Conservation (phyloP, 2,797 vertebrate genomes). For the Acanthurus tractus region DNA sequence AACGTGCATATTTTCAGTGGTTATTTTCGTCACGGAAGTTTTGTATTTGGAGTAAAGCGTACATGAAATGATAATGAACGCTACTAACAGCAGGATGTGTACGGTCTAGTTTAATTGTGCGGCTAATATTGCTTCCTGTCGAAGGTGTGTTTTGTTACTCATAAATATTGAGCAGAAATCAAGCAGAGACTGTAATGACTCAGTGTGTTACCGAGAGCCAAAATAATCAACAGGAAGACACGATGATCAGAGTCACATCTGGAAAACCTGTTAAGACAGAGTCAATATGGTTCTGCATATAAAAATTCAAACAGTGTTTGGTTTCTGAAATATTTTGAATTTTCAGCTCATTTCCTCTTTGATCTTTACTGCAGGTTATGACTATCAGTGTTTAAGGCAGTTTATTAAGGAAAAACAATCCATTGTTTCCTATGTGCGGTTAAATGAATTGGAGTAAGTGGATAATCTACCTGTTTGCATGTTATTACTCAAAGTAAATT, state of each 20-base stretch:
- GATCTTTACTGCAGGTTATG: constrained; percentile 21
- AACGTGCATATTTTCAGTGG: constrained; percentile 11
- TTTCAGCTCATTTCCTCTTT: constrained; percentile 36
- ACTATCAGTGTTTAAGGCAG: not conserved
- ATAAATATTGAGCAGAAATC: constrained; percentile 42
- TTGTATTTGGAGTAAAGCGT: not conserved
- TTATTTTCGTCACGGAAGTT: constrained; percentile 12
- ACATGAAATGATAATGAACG: constrained; percentile 1
- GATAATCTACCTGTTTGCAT: not conserved
- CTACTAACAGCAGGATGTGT: constrained; percentile 20
- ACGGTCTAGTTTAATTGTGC: not conserved
- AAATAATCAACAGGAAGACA: constrained; percentile 37
- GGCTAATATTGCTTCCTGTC: constrained; percentile 1
- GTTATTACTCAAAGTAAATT: not conserved
- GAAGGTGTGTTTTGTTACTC: constrained; percentile 11
- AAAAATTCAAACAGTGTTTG: constrained; percentile 63
- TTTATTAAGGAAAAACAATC: not conserved
- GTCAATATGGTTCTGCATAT: constrained; percentile 59
- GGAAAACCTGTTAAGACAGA: constrained; percentile 27
- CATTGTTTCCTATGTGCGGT: not conserved
- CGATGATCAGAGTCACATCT: constrained; percentile 38
- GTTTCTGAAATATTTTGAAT: constrained; percentile 63
- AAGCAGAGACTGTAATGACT: constrained; percentile 27
- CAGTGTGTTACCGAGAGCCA: not conserved
- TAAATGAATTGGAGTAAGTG: not conserved